A percentile compares a stretch with the other conserved stretches of the same genome.
phyloP scores from a whole-genome alignment of 2,113 vertebrate genomes.

The Phodopus roborovskii region DNA sequence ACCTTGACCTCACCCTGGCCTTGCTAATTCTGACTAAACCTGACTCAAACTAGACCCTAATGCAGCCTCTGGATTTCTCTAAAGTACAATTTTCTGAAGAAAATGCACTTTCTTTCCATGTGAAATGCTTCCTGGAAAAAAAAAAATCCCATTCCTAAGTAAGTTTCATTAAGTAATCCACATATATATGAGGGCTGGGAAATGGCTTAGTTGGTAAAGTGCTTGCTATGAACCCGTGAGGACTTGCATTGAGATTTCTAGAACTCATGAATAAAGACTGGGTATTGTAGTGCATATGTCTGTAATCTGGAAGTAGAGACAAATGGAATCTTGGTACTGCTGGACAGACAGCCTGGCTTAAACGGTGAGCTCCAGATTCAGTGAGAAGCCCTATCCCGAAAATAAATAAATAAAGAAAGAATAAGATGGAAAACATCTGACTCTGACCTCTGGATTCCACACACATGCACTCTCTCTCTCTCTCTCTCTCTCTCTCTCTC shows the following conservation, averaged over 20 bases:
- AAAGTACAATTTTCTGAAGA: slow-evolving; percentile 22
- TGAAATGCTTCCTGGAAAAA: background rate
- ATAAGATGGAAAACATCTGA: background rate
- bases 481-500: no score
- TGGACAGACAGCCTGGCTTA: background rate
- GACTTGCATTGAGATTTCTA: background rate
- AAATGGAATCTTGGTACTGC: background rate
- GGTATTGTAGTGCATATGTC: no score
- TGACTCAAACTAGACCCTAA: slow-evolving; percentile 34
- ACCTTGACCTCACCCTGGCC: background rate
- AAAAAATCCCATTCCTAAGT: background rate
- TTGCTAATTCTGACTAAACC: slow-evolving; percentile 27
- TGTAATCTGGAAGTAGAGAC: background rate
- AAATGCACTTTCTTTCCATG: background rate
- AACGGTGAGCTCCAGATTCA: background rate
- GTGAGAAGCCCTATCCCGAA: background rate
- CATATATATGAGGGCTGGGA: background rate
- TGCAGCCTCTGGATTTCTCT: background rate
- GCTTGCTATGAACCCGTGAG: background rate
- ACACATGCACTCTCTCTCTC: background rate
- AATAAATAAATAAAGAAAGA: background rate
- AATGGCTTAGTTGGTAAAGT: background rate
- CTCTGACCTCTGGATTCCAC: background rate
- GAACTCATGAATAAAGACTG: background rate
- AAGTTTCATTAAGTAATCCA: background rate